phyloP scores from a whole-genome alignment of 2,888 invertebrate genomes.

The Sturmia bella region DNA sequence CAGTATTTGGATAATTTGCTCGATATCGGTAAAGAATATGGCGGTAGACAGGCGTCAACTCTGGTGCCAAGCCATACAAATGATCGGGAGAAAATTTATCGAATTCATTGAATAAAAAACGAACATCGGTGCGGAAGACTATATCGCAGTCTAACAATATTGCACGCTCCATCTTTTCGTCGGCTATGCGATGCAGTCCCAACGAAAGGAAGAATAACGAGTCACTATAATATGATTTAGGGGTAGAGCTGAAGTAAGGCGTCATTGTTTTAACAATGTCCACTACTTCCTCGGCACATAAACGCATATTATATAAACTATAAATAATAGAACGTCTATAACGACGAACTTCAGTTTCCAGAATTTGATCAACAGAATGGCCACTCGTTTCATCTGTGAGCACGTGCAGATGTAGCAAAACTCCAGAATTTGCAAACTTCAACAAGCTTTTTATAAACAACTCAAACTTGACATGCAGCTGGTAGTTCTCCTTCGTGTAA shows the following conservation, averaged over 20 bases:
- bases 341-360: conserved; percentile 79
- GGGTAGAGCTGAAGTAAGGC: conserved; percentile 87
- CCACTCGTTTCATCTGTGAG: conserved; percentile 85
- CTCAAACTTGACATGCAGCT: conserved; percentile 80
- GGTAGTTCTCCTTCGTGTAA: conserved; percentile 80
- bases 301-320: conserved; percentile 85
- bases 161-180: conserved; percentile 84
- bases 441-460: conserved; percentile 79
- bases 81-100: conserved; percentile 85
- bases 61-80: conserved; percentile 88
- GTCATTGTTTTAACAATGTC: conserved; percentile 87
- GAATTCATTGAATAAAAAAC: conserved; percentile 86
- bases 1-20: conserved; percentile 84
- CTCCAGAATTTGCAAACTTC: conserved; percentile 77
- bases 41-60: conserved; percentile 90
- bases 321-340: conserved; percentile 82
- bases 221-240: conserved; percentile 88
- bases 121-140: conserved; percentile 87
- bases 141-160: conserved; percentile 91
- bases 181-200: conserved; percentile 87
- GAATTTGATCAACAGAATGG: conserved; percentile 83
- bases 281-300: conserved; percentile 84
- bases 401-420: conserved; percentile 84
- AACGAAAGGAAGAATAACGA: conserved; percentile 90
- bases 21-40: conserved; percentile 88